Evolutionary conservation across 1,140 invertebrate species (phyloP), one percentile per base, ranked within the genome.

Genomic region (Aphelenchoides besseyi): DNA sequence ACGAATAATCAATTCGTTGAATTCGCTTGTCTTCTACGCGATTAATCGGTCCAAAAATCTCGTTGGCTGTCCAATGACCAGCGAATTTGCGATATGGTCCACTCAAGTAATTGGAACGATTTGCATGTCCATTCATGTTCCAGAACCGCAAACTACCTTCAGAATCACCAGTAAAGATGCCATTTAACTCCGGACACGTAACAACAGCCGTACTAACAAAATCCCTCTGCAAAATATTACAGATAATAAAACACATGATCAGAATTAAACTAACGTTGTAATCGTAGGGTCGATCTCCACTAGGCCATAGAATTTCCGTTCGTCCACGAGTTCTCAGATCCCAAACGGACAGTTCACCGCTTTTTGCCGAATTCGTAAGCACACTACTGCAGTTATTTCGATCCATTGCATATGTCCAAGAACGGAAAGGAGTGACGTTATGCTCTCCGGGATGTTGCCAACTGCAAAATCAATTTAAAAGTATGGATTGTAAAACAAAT

Each of bases 101-200:
- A 41, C 74, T 69, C 5, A 78, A 37, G 48, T 78, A 78, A 55
- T 74, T 70, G 2, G 78, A 78, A n/a, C 36, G 35, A n/a, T 81
- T 53, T n/a, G 72, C 62, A 18, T 71, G 30, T 1, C 64, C 29
- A 0, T 23, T 37, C 35, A 80, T 26, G 54, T 78, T 77, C 76
- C 76, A 78, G 52, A 37, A 81, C 2, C 76, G 73, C 12, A 78
- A 68, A 28, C 68, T 77, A 2, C 76, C 76, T 53, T 78, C 78
- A 2, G 78, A 79, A 67, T 78, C 77, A 23, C 76, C 76, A 35
- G 79, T 78, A 52, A 78, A 80, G n/a, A 78, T 64, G 3, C 69
- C 69, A 54, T 67, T 28, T 28, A 67, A 28, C 1, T 2, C 8
- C 3, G 69, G 35, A 26, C n/a, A 69, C 2, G 66, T 26, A 2